Evolutionary conservation across 2,113 vertebrate genomes (phyloP).

Genomic region (Muscicapa adusta): DNA sequence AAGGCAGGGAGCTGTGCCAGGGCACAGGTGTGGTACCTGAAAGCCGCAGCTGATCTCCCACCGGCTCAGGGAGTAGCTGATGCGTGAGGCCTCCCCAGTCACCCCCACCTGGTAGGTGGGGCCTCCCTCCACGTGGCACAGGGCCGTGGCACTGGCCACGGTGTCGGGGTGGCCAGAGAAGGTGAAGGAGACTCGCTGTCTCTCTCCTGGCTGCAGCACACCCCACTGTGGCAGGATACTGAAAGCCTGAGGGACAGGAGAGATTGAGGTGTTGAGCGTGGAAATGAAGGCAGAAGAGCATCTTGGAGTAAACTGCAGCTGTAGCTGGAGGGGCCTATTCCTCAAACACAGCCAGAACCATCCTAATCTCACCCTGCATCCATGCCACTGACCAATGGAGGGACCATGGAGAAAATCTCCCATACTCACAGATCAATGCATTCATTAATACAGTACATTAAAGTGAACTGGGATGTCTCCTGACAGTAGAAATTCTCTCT

Average conservation of each 20-base stretch:
- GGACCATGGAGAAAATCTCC: background rate
- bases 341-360: background rate
- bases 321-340: background rate
- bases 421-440: background rate
- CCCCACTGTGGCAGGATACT: constrained; percentile 79
- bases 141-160: constrained; percentile 55
- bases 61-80: constrained; percentile 75
- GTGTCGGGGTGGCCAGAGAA: constrained; percentile 81
- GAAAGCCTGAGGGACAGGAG: constrained; percentile 75
- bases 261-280: fast-evolving
- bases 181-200: constrained; percentile 70
- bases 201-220: constrained; percentile 73
- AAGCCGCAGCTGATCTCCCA: constrained; percentile 74
- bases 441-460: background rate
- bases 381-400: background rate
- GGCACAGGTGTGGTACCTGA: constrained; percentile 69
- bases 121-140: constrained; percentile 77
- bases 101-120: constrained; percentile 74
- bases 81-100: constrained; percentile 75
- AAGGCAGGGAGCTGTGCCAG: background rate
- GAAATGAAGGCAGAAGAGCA: background rate
- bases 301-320: background rate
- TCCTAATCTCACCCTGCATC: background rate
- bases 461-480: background rate
- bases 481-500: background rate